Conservation (phyloP, 2,888 invertebrate species). For the Eulithis prunata region DNA sequence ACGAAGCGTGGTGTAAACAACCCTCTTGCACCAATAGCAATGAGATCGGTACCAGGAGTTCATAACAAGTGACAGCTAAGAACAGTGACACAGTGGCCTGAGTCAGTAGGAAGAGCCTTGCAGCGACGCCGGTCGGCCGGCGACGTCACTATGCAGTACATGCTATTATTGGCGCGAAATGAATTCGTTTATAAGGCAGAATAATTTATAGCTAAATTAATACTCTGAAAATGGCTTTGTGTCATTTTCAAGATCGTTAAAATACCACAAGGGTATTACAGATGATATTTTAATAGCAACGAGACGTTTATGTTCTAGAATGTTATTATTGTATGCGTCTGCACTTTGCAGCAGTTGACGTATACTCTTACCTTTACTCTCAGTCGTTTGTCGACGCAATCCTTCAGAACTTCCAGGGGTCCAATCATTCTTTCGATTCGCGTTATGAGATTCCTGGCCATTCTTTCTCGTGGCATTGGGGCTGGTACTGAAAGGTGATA, state of each 20-base stretch:
- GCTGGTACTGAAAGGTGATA: constrained; percentile 49
- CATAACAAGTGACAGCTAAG: constrained; percentile 21
- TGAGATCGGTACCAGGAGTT: constrained; percentile 16
- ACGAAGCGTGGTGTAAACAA: constrained; percentile 7
- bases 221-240: constrained; percentile 10
- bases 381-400: constrained; percentile 84
- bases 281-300: not conserved
- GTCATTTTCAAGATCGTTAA: constrained; percentile 10
- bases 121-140: constrained; percentile 38
- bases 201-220: constrained; percentile 21
- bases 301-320: not conserved
- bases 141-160: constrained; percentile 37
- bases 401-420: constrained; percentile 85
- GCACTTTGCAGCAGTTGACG: not conserved
- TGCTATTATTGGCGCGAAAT: constrained; percentile 29
- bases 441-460: constrained; percentile 62
- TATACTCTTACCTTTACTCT: constrained; percentile 84
- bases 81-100: constrained; percentile 35
- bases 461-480: constrained; percentile 45
- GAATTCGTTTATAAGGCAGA: constrained; percentile 18
- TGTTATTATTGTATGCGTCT: not conserved
- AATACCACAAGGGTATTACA: constrained; percentile 4
- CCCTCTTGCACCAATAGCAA: not conserved
- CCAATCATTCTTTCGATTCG: constrained; percentile 83
- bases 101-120: constrained; percentile 54